Base-by-base conservation (phyloP, 2,888 invertebrate genomes). In the Acronicta aceris region DNA sequence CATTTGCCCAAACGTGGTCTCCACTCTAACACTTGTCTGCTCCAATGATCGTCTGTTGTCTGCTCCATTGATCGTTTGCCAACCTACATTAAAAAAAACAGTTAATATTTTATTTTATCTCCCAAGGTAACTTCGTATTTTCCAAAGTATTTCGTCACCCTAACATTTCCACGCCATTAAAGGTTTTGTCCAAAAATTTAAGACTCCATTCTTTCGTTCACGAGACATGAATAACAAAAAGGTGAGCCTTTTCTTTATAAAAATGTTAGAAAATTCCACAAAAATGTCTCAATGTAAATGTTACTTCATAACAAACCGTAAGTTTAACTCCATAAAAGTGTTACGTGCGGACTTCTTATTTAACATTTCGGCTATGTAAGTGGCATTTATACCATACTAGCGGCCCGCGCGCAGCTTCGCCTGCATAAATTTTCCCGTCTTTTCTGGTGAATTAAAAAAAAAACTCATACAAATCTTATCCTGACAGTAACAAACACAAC, bases 191-290 rank as follows among this genome's bases (percentile, higher is more conserved):
- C 21, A 25, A 45, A 42, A 49, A 21, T 21, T 21, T 21, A 30
- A 48, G 1, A 45, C 41, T 38, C 8, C 43, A 12, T 15, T 25
- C 30, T 46, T 17, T 41, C 10, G n/a, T n/a, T n/a, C 13, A 52
- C 69, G 61, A 45, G 45, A 36, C 38, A 13, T 1, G 69, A 74
- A 68, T 73, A 49, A 21, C 49, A 52, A 73, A 33, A 45, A 41
- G 12, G 17, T 40, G 17, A 48, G 10, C 7, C 16, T 8, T 45
- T 41, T 21, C 53, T 27, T 42, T 47, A 17, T 49, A n/a, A 38
- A 52, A 55, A 51, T 21, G 13, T 13, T 16, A 42, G 25, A 27
- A 45, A 36, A 12, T 36, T 42, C 45, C 30, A 10, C 10, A 0
- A 21, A 30, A 68, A 66, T 33, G 43, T 36, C 13, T 12, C 48